Base-by-base conservation (phyloP, 2,888 invertebrate species). In the Cotesia congregata region DNA sequence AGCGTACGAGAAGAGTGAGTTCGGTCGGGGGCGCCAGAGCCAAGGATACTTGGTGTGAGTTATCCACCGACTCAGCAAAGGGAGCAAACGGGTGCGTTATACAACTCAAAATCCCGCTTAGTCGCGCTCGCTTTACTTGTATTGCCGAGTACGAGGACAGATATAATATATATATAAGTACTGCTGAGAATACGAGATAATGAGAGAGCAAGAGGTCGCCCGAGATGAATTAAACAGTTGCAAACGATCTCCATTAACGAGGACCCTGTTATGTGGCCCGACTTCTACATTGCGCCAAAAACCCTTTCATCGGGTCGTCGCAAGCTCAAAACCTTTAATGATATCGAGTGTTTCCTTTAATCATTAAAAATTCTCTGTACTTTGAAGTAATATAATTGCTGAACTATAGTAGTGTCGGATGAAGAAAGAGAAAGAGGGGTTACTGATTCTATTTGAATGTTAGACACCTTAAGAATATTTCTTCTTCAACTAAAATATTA, bases 191-290 rank as follows among this genome's bases (percentile, higher is more conserved):
- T 79, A 80, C 77, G 80, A 80, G 79, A 80, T 79, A 81, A 81
- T 79, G 81, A 81, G 81, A 79, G 79, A 78, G 77, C 76, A 72
- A 68, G 76, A 74, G 68, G 75, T 60, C 60, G 74, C 50, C 78
- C 82, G 79, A 80, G 79, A 79, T 79, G 79, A 83, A 83, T 83
- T 82, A 83, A 83, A 82, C 80, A 82, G 81, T 81, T 79, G 79
- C 83, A 82, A 83, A 82, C 78, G 80, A 82, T 83, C 80, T 81
- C 80, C 80, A 82, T 81, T 81, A 81, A 83, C 78, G 77, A 76
- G 73, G 67, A 77, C 59, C 76, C 75, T 74, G 75, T 50, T 50
- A 50, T 50, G 50, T 50, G 69, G 70, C 74, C 70, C 71, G 65
- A 72, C 72, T 74, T 61, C 77, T 78, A 68, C 77, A 78, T 75